Conservation (phyloP, 2,113 vertebrate genomes). For the Muscicapa adusta region DNA sequence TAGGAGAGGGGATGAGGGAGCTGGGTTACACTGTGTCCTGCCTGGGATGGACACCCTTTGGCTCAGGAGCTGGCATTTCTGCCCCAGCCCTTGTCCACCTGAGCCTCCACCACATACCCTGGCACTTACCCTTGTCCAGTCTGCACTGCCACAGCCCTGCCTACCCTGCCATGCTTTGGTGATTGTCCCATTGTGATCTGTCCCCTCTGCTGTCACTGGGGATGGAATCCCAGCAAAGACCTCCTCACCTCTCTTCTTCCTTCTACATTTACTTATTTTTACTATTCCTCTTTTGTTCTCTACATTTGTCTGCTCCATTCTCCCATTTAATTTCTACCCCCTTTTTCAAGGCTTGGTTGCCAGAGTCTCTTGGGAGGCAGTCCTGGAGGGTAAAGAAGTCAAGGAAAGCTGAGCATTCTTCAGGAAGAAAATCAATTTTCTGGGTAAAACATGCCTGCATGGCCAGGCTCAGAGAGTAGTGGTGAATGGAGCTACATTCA, state of each 20-base stretch:
- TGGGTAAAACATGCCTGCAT: background rate
- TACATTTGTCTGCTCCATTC: background rate
- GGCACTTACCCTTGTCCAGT: background rate
- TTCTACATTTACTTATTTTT: background rate
- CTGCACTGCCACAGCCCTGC: background rate
- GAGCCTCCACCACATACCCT: background rate
- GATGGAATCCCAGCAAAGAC: background rate
- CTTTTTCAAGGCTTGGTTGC: background rate
- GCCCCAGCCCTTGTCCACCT: rapidly evolving
- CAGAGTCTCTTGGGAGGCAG: background rate
- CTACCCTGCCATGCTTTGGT: background rate
- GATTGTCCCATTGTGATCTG: background rate
- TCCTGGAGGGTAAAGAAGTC: background rate
- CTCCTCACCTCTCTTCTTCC: background rate
- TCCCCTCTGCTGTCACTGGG: background rate
- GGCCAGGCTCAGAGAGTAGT: background rate
- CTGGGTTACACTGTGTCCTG: background rate
- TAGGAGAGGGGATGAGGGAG: rapidly evolving
- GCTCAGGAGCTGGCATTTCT: background rate
- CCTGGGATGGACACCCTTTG: background rate
- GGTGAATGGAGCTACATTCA: background rate
- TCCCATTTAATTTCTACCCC: background rate
- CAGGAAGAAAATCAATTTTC: background rate
- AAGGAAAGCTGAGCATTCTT: background rate
- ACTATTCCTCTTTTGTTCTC: background rate